Percentiles rank a stretch among this genome's conserved stretches.
These are phyloP conservation scores for Rhagium mordax DNA, from an alignment of 2,888 invertebrate genomes.

Conservation along the genomic window DNA sequence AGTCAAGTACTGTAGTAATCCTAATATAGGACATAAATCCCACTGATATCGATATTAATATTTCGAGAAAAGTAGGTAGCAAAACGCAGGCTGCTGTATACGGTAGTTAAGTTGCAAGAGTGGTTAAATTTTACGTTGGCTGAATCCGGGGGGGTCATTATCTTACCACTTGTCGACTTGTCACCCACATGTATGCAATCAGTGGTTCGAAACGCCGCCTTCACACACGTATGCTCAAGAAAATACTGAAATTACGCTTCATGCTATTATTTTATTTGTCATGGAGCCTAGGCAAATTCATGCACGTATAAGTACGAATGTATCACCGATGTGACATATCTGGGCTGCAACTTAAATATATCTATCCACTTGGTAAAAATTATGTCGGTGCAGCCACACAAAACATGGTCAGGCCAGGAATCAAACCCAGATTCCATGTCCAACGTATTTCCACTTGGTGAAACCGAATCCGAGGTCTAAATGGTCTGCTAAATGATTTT, in stretches of 20 bases:
- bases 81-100: constrained; percentile 16
- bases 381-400: no score
- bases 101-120: constrained; percentile 33
- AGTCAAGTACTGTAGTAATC: neutral
- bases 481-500: no score
- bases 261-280: constrained; percentile 39
- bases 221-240: constrained; percentile 44
- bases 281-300: constrained; percentile 19
- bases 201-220: constrained; percentile 48
- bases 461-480: no score
- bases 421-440: no score
- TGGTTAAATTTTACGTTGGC: constrained; percentile 46
- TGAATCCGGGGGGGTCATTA: constrained; percentile 53
- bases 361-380: no score
- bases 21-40: neutral
- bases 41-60: neutral
- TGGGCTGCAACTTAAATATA: neutral
- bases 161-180: constrained; percentile 54
- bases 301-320: neutral
- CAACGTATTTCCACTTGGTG: no score
- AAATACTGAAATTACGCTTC: constrained; percentile 47
- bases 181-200: constrained; percentile 49
- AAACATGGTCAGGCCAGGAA: no score
- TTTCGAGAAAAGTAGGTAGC: constrained; percentile 53
- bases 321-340: neutral